These are phyloP conservation scores for Lasioglossum leucozonium DNA, from an alignment of 2,888 invertebrate genomes.

Conservation along the genomic window DNA sequence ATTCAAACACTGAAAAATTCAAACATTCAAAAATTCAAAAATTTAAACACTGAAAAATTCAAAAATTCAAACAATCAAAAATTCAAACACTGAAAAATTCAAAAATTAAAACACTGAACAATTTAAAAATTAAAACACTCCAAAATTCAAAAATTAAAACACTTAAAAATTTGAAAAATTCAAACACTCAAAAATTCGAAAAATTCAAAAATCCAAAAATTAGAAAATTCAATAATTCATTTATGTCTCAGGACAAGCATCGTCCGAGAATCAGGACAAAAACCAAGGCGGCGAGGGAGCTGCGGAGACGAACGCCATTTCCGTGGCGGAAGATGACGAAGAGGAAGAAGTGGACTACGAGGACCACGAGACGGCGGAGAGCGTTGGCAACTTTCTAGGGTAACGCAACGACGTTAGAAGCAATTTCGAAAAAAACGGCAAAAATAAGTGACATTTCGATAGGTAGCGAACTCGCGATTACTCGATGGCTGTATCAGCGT, in stretches of 20 bases:
- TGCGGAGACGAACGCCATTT: constrained; percentile 47
- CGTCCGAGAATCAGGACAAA: constrained; percentile 66
- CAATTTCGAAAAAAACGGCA: constrained; percentile 9
- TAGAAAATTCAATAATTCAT: too few species aligned
- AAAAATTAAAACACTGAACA: too few species aligned
- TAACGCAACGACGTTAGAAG: constrained; percentile 21
- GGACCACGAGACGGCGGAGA: constrained; percentile 63
- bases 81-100: background rate
- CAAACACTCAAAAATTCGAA: too few species aligned
- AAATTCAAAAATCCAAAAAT: too few species aligned
- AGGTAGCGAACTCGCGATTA: background rate
- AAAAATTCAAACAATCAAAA: too few species aligned
- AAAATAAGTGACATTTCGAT: background rate
- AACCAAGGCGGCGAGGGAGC: constrained; percentile 66
- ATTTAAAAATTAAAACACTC: too few species aligned
- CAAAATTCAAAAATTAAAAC: too few species aligned
- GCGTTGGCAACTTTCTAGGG: constrained; percentile 44
- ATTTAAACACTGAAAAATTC: too few species aligned
- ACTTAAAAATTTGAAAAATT: too few species aligned
- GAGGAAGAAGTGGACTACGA: constrained; percentile 36
- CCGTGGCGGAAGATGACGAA: constrained; percentile 46
- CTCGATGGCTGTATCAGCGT: background rate
- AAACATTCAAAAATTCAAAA: too few species aligned
- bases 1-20: too few species aligned
- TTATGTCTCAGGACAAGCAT: constrained; percentile 70